Evolutionary conservation across 2,113 vertebrate genomes (phyloP).

Genomic region (Catharus fuscescens): DNA sequence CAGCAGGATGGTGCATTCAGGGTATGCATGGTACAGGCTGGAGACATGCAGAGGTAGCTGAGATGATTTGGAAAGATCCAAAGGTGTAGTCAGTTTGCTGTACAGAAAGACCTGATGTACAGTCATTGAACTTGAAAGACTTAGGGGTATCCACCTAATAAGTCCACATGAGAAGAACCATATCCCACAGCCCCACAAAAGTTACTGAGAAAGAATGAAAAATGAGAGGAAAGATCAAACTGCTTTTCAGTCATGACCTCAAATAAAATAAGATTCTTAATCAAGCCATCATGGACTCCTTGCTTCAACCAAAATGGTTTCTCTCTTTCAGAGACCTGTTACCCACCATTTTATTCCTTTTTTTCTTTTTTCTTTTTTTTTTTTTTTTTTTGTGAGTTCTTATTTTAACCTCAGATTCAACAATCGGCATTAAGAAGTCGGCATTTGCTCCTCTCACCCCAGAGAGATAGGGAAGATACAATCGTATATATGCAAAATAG

Average conservation of each 20-base stretch:
- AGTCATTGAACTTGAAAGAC: neutral
- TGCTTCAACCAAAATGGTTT: neutral
- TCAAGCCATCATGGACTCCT: neutral
- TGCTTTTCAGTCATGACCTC: neutral
- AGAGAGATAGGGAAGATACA: slow-evolving; percentile 38
- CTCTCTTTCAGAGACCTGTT: neutral
- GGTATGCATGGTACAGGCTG: accelerated
- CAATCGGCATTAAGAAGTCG: neutral
- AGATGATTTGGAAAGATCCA: neutral
- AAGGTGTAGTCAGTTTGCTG: neutral
- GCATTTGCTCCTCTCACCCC: slow-evolving; percentile 57
- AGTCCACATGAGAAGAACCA: neutral
- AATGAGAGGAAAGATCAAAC: neutral
- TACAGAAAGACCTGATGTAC: neutral
- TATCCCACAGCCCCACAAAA: neutral
- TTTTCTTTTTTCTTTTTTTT: neutral
- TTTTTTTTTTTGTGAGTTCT: neutral
- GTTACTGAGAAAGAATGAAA: neutral
- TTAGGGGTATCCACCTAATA: neutral
- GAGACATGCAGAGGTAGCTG: neutral
- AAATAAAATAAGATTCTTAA: slow-evolving; percentile 11
- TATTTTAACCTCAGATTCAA: slow-evolving; percentile 5
- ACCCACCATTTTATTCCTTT: neutral
- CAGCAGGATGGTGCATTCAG: neutral
- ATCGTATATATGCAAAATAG: slow-evolving; percentile 60